These are phyloP conservation scores for Paguma larvata DNA, from an alignment of 2,797 vertebrate species.

Conservation along the genomic window DNA sequence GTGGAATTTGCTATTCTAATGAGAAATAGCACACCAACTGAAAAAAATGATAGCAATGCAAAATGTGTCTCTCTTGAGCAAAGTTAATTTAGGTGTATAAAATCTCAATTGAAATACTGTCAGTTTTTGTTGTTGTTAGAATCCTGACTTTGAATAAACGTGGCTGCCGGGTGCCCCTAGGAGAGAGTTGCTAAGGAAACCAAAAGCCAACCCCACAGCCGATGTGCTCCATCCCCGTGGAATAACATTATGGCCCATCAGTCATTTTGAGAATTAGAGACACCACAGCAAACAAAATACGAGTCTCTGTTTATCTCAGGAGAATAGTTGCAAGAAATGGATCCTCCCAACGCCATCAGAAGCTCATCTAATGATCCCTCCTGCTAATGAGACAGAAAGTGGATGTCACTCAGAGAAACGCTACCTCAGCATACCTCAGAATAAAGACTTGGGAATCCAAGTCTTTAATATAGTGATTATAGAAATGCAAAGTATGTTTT, in stretches of 20 bases:
- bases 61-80: conserved; percentile 84
- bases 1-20: conserved; percentile 74
- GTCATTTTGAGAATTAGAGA: conserved; percentile 85
- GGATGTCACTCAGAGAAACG: conserved; percentile 25
- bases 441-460: neutral
- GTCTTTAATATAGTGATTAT: neutral
- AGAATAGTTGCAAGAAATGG: conserved; percentile 80
- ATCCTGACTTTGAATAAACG: conserved; percentile 86
- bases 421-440: neutral
- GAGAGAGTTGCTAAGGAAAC: conserved; percentile 90
- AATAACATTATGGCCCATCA: conserved; percentile 86
- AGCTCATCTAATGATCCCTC: conserved; percentile 71
- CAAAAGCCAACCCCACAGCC: conserved; percentile 83
- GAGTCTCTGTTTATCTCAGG: conserved; percentile 85
- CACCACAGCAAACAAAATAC: conserved; percentile 75
- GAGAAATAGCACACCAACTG: conserved; percentile 65
- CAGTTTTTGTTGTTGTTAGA: conserved; percentile 83
- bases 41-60: conserved; percentile 67
- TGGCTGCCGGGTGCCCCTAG: conserved; percentile 85
- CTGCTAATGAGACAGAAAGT: conserved; percentile 77
- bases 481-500: conserved; percentile 42
- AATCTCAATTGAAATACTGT: conserved; percentile 86
- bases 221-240: conserved; percentile 79
- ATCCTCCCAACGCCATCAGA: conserved; percentile 80
- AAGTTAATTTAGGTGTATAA: conserved; percentile 86